A percentile compares a stretch with the other conserved stretches of the same genome.
phyloP scores from a whole-genome alignment of 2,888 invertebrate genomes.

The Stenodera caucasica region DNA sequence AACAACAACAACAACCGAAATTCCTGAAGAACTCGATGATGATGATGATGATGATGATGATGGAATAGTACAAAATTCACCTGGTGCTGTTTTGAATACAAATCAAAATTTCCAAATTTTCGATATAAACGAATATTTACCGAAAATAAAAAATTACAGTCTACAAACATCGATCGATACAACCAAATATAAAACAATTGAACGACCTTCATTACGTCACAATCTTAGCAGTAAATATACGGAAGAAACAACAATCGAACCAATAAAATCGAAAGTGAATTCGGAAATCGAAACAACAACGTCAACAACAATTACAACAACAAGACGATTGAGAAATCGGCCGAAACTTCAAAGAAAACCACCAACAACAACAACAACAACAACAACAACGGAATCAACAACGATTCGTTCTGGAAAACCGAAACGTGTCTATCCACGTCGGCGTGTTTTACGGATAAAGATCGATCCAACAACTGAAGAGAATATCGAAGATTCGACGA shows the following conservation, averaged over 20 bases:
- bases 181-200: slow-evolving; percentile 53
- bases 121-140: slow-evolving; percentile 50
- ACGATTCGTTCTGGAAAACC: slow-evolving; percentile 25
- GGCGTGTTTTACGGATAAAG: slow-evolving; percentile 39
- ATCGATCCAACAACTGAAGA: slow-evolving; percentile 33
- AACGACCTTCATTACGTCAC: slow-evolving; percentile 39
- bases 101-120: slow-evolving; percentile 44
- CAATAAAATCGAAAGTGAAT: slow-evolving; percentile 14
- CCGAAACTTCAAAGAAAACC: slow-evolving; percentile 26
- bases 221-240: slow-evolving; percentile 44
- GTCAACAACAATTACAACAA: slow-evolving; percentile 25
- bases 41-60: slow-evolving; percentile 36
- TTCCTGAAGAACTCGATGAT: slow-evolving; percentile 32
- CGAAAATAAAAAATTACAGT: slow-evolving; percentile 46
- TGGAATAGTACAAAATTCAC: slow-evolving; percentile 44
- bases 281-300: slow-evolving; percentile 17
- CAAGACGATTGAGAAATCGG: slow-evolving; percentile 16
- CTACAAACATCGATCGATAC: slow-evolving; percentile 50
- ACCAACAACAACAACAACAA: slow-evolving; percentile 26
- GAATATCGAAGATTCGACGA: slow-evolving; percentile 31
- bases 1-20: slow-evolving; percentile 35
- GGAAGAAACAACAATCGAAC: slow-evolving; percentile 20
- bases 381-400: slow-evolving; percentile 3
- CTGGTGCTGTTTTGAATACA: slow-evolving; percentile 33
- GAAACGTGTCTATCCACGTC: slow-evolving; percentile 43